phyloP scores from a whole-genome alignment of 2,797 vertebrate species.

The Hafferia zeledoni region DNA sequence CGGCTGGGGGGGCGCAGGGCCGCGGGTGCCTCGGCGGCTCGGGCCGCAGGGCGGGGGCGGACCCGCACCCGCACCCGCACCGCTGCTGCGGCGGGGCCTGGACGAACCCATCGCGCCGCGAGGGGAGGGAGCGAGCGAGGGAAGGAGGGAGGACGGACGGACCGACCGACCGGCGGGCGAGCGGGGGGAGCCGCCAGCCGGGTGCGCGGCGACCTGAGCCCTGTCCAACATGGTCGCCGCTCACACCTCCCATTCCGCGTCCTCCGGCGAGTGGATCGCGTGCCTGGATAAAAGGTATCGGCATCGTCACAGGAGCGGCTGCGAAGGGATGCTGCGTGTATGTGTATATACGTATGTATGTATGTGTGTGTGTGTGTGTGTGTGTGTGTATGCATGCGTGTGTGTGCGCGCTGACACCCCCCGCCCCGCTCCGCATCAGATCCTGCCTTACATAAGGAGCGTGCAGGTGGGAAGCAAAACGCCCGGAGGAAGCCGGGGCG shows the following conservation, averaged over 20 bases:
- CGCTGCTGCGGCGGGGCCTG: not conserved
- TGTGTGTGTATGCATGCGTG: too few species aligned
- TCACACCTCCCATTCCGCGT: slow-evolving; percentile 86
- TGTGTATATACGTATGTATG: not conserved
- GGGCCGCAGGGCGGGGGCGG: not conserved
- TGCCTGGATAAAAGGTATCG: slow-evolving; percentile 95
- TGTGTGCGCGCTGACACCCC: not conserved
- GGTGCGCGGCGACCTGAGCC: slow-evolving; percentile 9
- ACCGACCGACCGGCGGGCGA: slow-evolving; percentile 9
- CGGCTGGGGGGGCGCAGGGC: not conserved
- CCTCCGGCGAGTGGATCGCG: slow-evolving; percentile 91
- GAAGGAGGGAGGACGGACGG: not conserved
- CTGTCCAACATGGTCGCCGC: slow-evolving; percentile 91
- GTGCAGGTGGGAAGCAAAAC: not conserved
- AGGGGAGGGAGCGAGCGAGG: not conserved
- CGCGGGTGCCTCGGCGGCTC: not conserved
- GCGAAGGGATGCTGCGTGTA: not conserved
- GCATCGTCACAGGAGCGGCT: not conserved
- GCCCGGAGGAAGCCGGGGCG: not conserved
- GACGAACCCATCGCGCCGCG: not conserved
- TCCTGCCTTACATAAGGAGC: slow-evolving; percentile 13
- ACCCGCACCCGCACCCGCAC: not conserved
- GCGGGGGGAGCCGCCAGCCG: not conserved
- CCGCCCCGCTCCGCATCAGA: not conserved
- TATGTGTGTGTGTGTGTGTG: fast-evolving